Evolutionary conservation across 2,113 vertebrate species (phyloP), one percentile per base, ranked within the genome.

Genomic region (Triplophysa tibetana): DNA sequence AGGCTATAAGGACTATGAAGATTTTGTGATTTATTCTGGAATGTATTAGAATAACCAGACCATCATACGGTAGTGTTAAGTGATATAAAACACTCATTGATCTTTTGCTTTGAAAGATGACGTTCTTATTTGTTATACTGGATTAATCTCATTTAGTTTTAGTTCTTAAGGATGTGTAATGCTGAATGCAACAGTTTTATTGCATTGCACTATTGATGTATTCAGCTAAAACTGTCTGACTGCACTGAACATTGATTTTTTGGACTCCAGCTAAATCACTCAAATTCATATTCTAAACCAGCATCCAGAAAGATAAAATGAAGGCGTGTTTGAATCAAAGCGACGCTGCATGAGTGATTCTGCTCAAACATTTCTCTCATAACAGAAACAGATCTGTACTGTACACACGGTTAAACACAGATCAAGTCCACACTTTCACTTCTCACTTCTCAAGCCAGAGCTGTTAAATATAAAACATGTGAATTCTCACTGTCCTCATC

Each of bases 331-430:
- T 43, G 13, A 43, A 61, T 73, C 54, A 0, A 73, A 61, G 5
- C 54, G 21, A 43, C 4, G 54, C 52, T 43, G 56, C 29, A 63
- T 56, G 21, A 69, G 10, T 56, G 58, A 33, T 38, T 11, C 48
- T 63, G 38, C 63, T 80, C 52, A 85, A 63, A 58, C 75, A 83
- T 85, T 83, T 75, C 74, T 85, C 70, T 52, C 41, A 17, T 54
- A 9, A 24, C 29, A 70, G 68, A 82, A 60, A 60, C 11, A 60
- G 33, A 23, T 16, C 70, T 45, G 80, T 41, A 4, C 29, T 29
- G 29, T 82, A 69, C 11, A 11, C 11, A 69, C 61, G 6, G 63
- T 50, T 29, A 29, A 29, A 29, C 26, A 29, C 3, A 2, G 26
- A 29, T 2, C 26, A 48, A 77, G 58, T 74, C 66, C 64, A 80